Percentiles rank a stretch among this genome's conserved stretches.
These are phyloP conservation scores for Acromyrmex charruanus DNA, from an alignment of 1,140 invertebrate species.

Conservation along the genomic window DNA sequence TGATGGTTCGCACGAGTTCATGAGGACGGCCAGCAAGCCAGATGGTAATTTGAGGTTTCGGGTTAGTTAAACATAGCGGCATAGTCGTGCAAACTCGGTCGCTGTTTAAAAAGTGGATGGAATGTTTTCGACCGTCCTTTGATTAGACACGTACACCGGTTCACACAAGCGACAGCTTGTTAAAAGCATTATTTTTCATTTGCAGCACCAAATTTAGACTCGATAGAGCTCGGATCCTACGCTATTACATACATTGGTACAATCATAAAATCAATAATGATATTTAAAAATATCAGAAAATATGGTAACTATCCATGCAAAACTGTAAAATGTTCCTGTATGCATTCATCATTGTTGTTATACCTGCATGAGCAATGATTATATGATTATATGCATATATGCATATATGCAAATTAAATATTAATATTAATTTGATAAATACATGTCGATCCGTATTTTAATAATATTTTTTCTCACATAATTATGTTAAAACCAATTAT, in stretches of 20 bases:
- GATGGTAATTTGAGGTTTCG: conserved; percentile 70
- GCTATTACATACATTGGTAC: background rate
- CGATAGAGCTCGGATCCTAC: background rate
- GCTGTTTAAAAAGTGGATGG: conserved; percentile 36
- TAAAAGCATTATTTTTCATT: conserved; percentile 2
- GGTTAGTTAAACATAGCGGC: conserved; percentile 55
- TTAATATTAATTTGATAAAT: conserved; percentile 33
- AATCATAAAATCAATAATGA: conserved; percentile 1
- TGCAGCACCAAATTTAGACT: background rate
- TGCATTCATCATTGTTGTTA: conserved; percentile 10
- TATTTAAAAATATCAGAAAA: conserved; percentile 24
- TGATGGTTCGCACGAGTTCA: conserved; percentile 64
- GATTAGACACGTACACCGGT: background rate
- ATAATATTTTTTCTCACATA: conserved; percentile 31
- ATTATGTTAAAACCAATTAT: conserved; percentile 27
- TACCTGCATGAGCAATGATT: background rate
- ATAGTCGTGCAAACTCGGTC: conserved; percentile 7
- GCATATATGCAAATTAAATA: conserved; percentile 27
- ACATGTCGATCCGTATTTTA: conserved; percentile 16
- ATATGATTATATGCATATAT: background rate
- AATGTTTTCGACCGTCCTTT: conserved; percentile 23
- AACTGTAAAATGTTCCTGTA: background rate
- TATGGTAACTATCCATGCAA: background rate
- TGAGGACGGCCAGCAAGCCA: conserved; percentile 58
- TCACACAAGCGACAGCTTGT: background rate